phyloP scores from a whole-genome alignment of 92 coral and sea anemone genomes.

The Paramuricea clavata region DNA sequence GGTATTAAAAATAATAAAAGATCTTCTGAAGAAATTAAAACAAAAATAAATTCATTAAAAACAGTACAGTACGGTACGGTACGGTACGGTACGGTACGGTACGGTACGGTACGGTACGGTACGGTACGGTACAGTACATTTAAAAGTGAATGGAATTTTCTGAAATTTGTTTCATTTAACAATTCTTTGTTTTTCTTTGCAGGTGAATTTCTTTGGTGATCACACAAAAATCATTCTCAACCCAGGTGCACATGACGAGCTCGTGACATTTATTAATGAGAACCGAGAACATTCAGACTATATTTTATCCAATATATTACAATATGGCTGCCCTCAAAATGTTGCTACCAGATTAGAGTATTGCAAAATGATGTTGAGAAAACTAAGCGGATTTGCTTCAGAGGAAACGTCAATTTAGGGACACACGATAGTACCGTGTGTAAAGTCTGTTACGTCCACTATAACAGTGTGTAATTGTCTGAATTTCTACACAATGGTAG shows the following conservation, averaged over 20 bases:
- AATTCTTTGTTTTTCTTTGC: not conserved
- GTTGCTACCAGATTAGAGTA: conserved; percentile 81
- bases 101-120: no score
- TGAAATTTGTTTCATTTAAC: no score
- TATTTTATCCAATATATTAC: conserved; percentile 77
- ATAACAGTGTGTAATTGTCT: not conserved
- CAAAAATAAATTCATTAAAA: no score
- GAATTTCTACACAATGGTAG: not conserved
- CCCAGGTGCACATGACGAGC: conserved; percentile 81
- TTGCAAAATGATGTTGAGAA: conserved; percentile 85
- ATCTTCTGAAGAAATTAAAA: no score
- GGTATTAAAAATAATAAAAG: no score
- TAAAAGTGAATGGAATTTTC: no score
- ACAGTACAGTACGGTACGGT: no score
- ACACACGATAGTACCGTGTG: not conserved
- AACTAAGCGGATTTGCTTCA: conserved; percentile 46
- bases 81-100: no score
- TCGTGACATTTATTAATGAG: conserved; percentile 89
- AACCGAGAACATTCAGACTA: conserved; percentile 81
- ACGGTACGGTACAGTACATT: no score
- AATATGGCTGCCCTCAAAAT: conserved; percentile 78
- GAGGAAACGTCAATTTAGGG: conserved; percentile 4
- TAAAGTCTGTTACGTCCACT: not conserved
- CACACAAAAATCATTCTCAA: conserved; percentile 95
- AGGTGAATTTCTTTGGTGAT: conserved; percentile 96